Base-by-base conservation (phyloP, 2,888 invertebrate genomes). In the Eubasilissa splendida region DNA sequence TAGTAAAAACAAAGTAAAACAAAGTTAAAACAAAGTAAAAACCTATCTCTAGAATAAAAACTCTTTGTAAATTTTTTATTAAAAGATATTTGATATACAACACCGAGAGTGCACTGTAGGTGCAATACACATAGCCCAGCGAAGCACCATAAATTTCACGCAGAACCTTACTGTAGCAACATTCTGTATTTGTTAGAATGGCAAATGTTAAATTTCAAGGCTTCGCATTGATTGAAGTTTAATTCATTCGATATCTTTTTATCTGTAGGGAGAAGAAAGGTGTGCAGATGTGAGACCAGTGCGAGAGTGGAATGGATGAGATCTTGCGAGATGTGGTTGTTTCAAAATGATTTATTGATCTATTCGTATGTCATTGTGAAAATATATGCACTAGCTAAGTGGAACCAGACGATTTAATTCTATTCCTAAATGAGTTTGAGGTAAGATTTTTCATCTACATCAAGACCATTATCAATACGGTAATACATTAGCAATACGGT, bases 171-270 rank as follows among this genome's bases (percentile, higher is more conserved):
- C 2, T 63, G 42, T 31, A 63, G 42, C 11, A 10, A 63, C 63
- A 63, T 63, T 63, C 12, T 33, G 63, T 63, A 63, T 31, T 31
- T 63, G 22, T 63, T 42, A 63, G 63, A 63, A 33, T 42, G 63
- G 63, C 63, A 22, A 63, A 63, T 63, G 42, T 63, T 63, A 31
- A 63, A 63, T 63, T 22, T 63, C 63, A 63, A 63, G 63, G 63
- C 63, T 63, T 63, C 33, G 12, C 10, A 33, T 63, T 63, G 33
- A 33, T 63, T 11, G 63, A 63, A 63, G 42, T 63, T 63, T 63
- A 33, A 12, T 63, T 12, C 33, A 63, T 33, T 63, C 33, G 42
- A 42, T 4, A 42, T 42, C 42, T 42, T 42, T 42, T 42, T 42
- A 42, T 42, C 3, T 42, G 42, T 42, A 22, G 22, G 22, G 42